Percentiles rank a stretch among this genome's conserved stretches.
Evolutionary conservation across 2,113 vertebrate genomes (phyloP).

Genomic region (Triplophysa rosa): DNA sequence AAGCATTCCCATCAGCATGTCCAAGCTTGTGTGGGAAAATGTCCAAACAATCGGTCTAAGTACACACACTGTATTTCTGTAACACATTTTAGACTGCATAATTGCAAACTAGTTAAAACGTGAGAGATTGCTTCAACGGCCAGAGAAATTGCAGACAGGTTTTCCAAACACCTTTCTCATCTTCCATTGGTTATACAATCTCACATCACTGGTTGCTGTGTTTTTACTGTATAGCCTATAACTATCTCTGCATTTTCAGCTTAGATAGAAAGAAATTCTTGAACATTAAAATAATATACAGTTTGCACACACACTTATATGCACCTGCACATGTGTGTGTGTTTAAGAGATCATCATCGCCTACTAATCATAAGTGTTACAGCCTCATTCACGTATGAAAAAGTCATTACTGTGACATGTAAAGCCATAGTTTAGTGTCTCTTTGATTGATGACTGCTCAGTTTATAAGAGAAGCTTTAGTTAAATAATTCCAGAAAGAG

Average conservation of each 20-base stretch:
- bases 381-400: neutral
- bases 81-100: neutral
- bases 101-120: too few relatives aligned
- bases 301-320: too few relatives aligned
- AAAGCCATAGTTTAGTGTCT: neutral
- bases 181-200: too few relatives aligned
- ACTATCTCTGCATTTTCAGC: neutral
- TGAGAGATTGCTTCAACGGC: too few relatives aligned
- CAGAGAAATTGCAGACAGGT: too few relatives aligned
- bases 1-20: slow-evolving; percentile 38
- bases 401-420: neutral
- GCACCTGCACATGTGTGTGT: neutral
- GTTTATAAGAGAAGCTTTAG: neutral
- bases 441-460: slow-evolving; percentile 3
- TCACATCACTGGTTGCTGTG: neutral
- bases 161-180: too few relatives aligned
- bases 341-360: neutral
- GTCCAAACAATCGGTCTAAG: slow-evolving; percentile 18
- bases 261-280: too few relatives aligned
- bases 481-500: slow-evolving; percentile 3
- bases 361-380: neutral
- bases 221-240: neutral
- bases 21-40: slow-evolving; percentile 38
- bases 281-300: too few relatives aligned
- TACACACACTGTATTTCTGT: slow-evolving; percentile 8